Evolutionary conservation across 2,797 vertebrate genomes (phyloP).

Genomic region (Orestias chungarensis): DNA sequence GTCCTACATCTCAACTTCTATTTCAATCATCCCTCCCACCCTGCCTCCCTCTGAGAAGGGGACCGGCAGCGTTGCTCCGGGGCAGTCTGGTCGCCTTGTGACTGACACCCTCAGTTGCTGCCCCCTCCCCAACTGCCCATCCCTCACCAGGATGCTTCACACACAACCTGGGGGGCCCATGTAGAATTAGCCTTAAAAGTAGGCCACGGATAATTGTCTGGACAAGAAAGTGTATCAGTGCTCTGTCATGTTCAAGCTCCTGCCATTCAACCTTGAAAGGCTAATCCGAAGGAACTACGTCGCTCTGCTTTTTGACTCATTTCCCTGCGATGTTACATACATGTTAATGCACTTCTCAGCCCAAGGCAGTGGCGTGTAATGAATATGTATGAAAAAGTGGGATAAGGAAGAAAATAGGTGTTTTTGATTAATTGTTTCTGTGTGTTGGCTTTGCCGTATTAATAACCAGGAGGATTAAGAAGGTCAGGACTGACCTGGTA

Average conservation of each 20-base stretch:
- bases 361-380: slow-evolving; percentile 69
- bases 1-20: slow-evolving; percentile 79
- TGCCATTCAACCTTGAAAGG: slow-evolving; percentile 72
- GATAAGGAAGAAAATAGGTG: slow-evolving; percentile 66
- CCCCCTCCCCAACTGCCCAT: slow-evolving; percentile 29
- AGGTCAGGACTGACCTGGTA: slow-evolving; percentile 81
- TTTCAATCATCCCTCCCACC: slow-evolving; percentile 70
- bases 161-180: slow-evolving; percentile 74
- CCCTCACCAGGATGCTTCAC: slow-evolving; percentile 68
- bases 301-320: slow-evolving; percentile 61
- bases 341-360: slow-evolving; percentile 70
- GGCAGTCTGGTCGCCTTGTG: slow-evolving; percentile 75
- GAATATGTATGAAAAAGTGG: slow-evolving; percentile 78
- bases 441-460: slow-evolving; percentile 74
- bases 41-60: slow-evolving; percentile 54
- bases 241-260: slow-evolving; percentile 76
- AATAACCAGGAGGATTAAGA: slow-evolving; percentile 81
- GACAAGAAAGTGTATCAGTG: slow-evolving; percentile 79
- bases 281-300: slow-evolving; percentile 70
- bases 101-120: slow-evolving; percentile 71
- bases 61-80: slow-evolving; percentile 69
- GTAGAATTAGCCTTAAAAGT: slow-evolving; percentile 80
- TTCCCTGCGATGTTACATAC: slow-evolving; percentile 57
- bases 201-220: slow-evolving; percentile 80
- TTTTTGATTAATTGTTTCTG: slow-evolving; percentile 78